These are phyloP conservation scores for Neoaliturus tenellus DNA, from an alignment of 2,888 invertebrate species.

Conservation along the genomic window DNA sequence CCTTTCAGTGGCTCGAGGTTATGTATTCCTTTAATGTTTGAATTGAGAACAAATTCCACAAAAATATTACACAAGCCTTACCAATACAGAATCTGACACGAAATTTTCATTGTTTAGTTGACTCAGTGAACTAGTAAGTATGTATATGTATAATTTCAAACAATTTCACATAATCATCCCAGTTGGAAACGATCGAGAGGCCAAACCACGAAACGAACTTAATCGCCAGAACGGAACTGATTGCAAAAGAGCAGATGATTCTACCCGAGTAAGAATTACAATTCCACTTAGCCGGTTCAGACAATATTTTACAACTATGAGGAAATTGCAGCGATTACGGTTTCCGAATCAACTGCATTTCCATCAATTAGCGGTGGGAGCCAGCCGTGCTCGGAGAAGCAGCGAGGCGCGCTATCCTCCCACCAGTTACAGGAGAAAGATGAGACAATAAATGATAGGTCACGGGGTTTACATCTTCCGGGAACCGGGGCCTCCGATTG, in stretches of 20 bases:
- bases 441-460: conserved; percentile 30
- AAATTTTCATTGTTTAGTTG: too few relatives aligned
- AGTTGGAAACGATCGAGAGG: too few relatives aligned
- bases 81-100: too few relatives aligned
- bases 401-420: neutral
- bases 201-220: neutral
- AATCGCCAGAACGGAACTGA: neutral
- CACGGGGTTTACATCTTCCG: conserved; percentile 40
- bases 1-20: too few relatives aligned
- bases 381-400: conserved; percentile 1
- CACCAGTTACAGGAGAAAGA: conserved; percentile 38
- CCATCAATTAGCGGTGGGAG: conserved; percentile 1
- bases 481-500: neutral
- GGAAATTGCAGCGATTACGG: conserved; percentile 9
- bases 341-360: neutral
- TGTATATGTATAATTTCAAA: too few relatives aligned
- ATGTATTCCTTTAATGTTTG: too few relatives aligned
- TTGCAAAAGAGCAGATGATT: too few relatives aligned
- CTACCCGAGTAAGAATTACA: too few relatives aligned
- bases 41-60: too few relatives aligned
- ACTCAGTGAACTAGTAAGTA: too few relatives aligned
- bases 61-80: too few relatives aligned
- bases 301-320: neutral
- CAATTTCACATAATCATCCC: too few relatives aligned
- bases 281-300: neutral